Evolutionary conservation across 2,797 vertebrate species (phyloP).

Genomic region (Microctenopoma lineatum): DNA sequence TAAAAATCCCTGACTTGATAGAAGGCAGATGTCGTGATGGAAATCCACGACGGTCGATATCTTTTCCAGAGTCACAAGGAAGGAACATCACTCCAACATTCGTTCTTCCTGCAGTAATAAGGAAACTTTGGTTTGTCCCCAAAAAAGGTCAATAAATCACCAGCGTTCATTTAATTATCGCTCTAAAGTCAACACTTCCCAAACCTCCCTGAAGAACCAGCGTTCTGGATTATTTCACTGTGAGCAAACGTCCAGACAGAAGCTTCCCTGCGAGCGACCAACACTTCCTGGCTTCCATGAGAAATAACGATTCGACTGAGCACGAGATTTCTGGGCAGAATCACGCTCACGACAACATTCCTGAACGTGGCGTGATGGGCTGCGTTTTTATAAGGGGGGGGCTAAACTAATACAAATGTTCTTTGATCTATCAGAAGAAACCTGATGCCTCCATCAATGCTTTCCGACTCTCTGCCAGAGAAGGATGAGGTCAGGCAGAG

Average conservation of each 20-base stretch:
- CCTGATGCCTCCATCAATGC: conserved; percentile 62
- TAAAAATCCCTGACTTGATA: conserved; percentile 79
- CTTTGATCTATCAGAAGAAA: conserved; percentile 80
- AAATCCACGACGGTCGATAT: conserved; percentile 67
- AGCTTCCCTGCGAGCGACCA: no score
- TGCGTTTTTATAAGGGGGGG: conserved; percentile 46
- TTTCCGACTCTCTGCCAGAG: conserved; percentile 53
- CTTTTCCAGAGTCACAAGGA: conserved; percentile 61
- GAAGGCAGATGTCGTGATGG: conserved; percentile 82
- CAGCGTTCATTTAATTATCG: conserved; percentile 12
- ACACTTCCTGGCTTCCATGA: no score
- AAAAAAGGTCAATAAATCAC: conserved; percentile 17
- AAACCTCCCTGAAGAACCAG: conserved; percentile 2
- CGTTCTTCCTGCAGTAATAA: background rate
- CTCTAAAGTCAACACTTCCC: background rate
- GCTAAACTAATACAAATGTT: conserved; percentile 51
- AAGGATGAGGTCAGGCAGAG: conserved; percentile 64
- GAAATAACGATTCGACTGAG: no score
- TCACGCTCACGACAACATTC: conserved; percentile 43
- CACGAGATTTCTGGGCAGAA: conserved; percentile 39
- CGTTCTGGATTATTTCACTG: background rate
- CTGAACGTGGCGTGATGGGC: conserved; percentile 55
- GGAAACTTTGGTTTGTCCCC: background rate
- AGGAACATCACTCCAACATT: conserved; percentile 31
- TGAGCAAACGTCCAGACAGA: no score